Percentiles rank a stretch among this genome's conserved stretches.
Conservation (phyloP, 2,797 vertebrate species). For the Moxostoma hubbsi region DNA sequence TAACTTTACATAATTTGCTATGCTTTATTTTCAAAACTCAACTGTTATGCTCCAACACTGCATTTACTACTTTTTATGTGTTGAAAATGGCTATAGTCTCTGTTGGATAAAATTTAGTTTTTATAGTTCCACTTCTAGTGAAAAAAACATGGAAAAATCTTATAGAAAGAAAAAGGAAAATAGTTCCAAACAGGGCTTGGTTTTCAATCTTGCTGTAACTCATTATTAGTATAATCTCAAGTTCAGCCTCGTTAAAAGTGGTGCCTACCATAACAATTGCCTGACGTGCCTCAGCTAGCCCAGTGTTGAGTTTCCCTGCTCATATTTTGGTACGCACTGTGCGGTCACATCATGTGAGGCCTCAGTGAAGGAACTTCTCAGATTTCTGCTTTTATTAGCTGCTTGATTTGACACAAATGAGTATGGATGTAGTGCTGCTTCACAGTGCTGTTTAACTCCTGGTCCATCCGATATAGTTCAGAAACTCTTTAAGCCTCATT, state of each 20-base stretch:
- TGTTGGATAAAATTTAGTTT: not conserved
- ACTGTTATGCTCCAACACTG: not conserved
- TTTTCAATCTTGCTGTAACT: conserved; percentile 2
- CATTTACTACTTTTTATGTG: not conserved
- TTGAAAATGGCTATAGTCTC: not conserved
- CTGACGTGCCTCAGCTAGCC: conserved; percentile 13
- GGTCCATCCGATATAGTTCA: conserved; percentile 6
- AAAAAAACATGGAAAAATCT: conserved; percentile 11
- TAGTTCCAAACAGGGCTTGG: not conserved
- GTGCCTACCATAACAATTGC: conserved; percentile 30
- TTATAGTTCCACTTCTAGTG: not conserved
- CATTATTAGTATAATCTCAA: conserved; percentile 61
- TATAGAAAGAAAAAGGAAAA: conserved; percentile 13
- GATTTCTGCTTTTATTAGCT: conserved; percentile 69
- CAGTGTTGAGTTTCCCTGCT: conserved; percentile 43
- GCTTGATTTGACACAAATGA: conserved; percentile 74
- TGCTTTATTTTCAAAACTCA: not conserved
- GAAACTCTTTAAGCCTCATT: conserved; percentile 38
- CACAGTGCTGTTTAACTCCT: conserved; percentile 58
- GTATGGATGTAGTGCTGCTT: conserved; percentile 59
- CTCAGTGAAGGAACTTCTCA: conserved; percentile 61
- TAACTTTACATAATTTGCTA: too few species aligned
- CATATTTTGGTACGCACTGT: conserved; percentile 65
- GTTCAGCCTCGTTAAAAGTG: conserved; percentile 7
- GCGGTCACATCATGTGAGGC: conserved; percentile 68